Conservation (phyloP, 2,797 vertebrate species). For the Parauchenoglanis punctatus region DNA sequence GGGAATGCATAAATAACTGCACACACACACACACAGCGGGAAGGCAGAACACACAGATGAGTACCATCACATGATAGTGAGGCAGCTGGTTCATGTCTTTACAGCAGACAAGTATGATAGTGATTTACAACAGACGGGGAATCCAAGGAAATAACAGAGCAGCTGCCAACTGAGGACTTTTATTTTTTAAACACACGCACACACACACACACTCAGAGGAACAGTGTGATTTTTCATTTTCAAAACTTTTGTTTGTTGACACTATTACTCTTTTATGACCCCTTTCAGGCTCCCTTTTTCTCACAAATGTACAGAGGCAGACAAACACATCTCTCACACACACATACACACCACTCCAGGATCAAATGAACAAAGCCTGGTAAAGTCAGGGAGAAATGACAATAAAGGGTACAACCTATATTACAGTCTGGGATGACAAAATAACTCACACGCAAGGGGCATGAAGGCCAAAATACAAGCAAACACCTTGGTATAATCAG, state of each 20-base stretch:
- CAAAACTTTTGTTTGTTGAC: slow-evolving; percentile 30
- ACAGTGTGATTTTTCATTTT: slow-evolving; percentile 4
- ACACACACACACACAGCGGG: slow-evolving; percentile 17
- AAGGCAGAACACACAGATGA: slow-evolving; percentile 35
- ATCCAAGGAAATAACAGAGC: slow-evolving; percentile 71
- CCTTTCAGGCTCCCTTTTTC: not conserved
- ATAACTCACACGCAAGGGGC: not conserved
- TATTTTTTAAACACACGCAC: not conserved
- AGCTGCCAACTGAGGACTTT: slow-evolving; percentile 61
- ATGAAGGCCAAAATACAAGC: slow-evolving; percentile 10
- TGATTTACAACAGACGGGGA: slow-evolving; percentile 76
- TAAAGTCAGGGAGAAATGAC: slow-evolving; percentile 3
- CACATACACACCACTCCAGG: not conserved
- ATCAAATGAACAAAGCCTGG: not conserved
- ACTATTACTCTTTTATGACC: slow-evolving; percentile 20
- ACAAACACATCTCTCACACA: not conserved
- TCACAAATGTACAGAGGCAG: not conserved
- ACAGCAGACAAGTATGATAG: slow-evolving; percentile 70
- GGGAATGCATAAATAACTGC: slow-evolving; percentile 26
- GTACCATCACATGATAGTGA: slow-evolving; percentile 50
- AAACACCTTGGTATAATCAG: not conserved
- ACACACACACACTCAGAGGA: slow-evolving; percentile 7
- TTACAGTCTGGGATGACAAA: not conserved
- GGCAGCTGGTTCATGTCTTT: slow-evolving; percentile 70
- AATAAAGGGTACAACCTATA: not conserved